Base-by-base conservation (phyloP, 2,888 invertebrate species). In the Archaeoteleia sp. region DNA sequence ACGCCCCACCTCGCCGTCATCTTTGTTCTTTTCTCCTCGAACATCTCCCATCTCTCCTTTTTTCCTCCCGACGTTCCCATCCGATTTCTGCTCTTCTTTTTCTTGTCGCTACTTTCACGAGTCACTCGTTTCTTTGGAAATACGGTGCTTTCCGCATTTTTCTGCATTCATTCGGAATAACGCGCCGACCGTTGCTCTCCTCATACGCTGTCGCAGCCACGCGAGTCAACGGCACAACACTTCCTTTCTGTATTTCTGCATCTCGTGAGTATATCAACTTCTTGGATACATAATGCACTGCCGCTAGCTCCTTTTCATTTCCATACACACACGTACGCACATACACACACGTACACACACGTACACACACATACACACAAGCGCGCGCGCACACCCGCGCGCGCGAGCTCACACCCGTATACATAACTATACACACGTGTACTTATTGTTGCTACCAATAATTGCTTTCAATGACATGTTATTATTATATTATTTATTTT, bases 181-280 rank as follows among this genome's bases (percentile, higher is more conserved):
- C 20, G 45, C 30, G 48, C 30, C 49, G 51, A 37, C 37, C 49
- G 32, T 32, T 39, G 49, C 42, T 48, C 45, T 42, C 40, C 35
- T 42, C 45, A 35, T 37, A 20, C 40, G 30, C 53, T 58, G 39
- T 55, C 39, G 39, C 48, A 48, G 48, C 57, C 46, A 7, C 43
- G 37, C 43, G 34, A 62, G 40, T 62, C 61, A 46, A 54, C 61
- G 53, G 40, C 53, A 53, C 51, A 20, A 12, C 40, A 46, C 53
- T 46, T 46, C 53, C 53, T 62, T 45, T 45, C 37, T 34, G 43
- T 20, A 34, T 42, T 48, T 58, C 48, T 42, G 53, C 48, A 48
- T 42, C 42, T 4, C 40, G 60, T 60, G 60, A 51, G 60, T 60
- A 60, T 51, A 14, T 4, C 12, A 12, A 12, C 8, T 29, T 27